These are phyloP conservation scores for Otus scops DNA, from an alignment of 2,797 vertebrate species.

Conservation along the genomic window DNA sequence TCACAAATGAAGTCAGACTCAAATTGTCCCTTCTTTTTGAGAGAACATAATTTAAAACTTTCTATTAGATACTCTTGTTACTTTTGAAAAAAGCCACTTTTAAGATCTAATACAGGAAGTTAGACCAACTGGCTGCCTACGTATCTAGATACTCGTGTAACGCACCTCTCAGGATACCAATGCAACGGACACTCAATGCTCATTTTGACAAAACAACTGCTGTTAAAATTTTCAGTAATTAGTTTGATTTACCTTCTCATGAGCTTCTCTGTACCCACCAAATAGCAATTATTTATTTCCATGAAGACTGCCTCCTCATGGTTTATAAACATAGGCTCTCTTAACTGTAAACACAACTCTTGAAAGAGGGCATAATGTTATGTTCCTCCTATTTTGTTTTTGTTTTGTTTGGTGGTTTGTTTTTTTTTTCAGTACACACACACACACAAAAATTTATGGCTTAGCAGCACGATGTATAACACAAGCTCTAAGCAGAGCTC, in stretches of 20 bases:
- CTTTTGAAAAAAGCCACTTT: neutral
- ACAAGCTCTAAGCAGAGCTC: neutral
- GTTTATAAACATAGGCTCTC: neutral
- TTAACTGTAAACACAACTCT: neutral
- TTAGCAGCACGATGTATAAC: neutral
- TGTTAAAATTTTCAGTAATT: neutral
- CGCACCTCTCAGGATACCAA: neutral
- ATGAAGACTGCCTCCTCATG: neutral
- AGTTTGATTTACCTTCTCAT: neutral
- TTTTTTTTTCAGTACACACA: neutral
- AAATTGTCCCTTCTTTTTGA: neutral
- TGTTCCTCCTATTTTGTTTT: neutral
- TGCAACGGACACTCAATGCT: neutral
- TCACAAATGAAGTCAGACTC: neutral
- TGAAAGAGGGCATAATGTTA: neutral
- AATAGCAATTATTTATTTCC: neutral
- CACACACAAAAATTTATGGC: neutral
- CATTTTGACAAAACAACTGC: neutral
- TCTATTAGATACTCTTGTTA: neutral
- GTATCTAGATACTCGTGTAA: neutral
- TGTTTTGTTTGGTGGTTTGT: neutral
- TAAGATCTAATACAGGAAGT: neutral
- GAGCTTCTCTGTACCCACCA: neutral
- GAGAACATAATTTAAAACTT: neutral
- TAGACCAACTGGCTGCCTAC: neutral